Evolutionary conservation across 2,888 invertebrate genomes (phyloP), one percentile per base, ranked within the genome.

Genomic region (Dyspetes luteomarginatus): DNA sequence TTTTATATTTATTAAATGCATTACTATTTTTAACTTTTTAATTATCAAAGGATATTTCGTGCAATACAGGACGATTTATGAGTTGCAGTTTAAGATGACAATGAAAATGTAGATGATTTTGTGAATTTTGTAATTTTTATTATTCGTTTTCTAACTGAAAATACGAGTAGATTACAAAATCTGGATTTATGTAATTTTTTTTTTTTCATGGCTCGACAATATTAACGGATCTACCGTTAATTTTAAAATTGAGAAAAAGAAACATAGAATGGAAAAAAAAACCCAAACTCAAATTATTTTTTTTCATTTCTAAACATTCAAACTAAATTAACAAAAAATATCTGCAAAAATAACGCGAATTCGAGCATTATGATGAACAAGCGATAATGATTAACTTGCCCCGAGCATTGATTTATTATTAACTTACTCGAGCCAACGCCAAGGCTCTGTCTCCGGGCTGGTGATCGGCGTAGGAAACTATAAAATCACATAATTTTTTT

Each of bases 381-480:
- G 72, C 72, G 22, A 78, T 22, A 77, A 65, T 68, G 58, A 48
- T 71, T 45, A 71, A 77, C 77, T 76, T 78, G 78, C 77, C 82
- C 55, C 77, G 82, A 78, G 76, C 81, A 58, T 62, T 55, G 60
- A 71, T 80, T 78, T 68, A 28, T 62, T 85, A 84, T 84, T 87
- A 93, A 96, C 95, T 95, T 96, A 96, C 95, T 95, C 95, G 94
- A 97, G 95, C 97, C 97, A 97, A 93, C 96, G 96, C 96, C 96
- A 96, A 92, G 96, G 96, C 95, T 97, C 97, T 93, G 95, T 95
- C 93, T 96, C 97, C 94, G 97, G 96, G 93, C 96, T 96, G 93
- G 96, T 96, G 94, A 95, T 95, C 92, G 97, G 97, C 94, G 97
- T 97, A 92, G 96, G 96, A 93, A 96, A 96, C 97, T 97, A 95